These are phyloP conservation scores for Dyspetes luteomarginatus DNA, from an alignment of 2,888 invertebrate genomes.

Conservation along the genomic window DNA sequence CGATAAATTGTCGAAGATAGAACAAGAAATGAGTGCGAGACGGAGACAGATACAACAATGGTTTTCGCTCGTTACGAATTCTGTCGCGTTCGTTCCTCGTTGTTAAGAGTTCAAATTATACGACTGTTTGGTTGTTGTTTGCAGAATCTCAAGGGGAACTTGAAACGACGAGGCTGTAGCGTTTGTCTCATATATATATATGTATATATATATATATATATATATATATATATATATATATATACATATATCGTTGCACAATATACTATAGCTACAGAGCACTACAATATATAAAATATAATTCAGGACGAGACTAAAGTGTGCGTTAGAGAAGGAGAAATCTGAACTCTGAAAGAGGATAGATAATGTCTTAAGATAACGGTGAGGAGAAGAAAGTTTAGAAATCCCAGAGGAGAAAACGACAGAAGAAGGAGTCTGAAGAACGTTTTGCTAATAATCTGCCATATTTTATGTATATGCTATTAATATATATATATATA, in stretches of 20 bases:
- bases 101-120: conserved; percentile 3
- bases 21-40: too few species aligned
- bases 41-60: neutral
- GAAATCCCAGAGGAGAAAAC: conserved; percentile 62
- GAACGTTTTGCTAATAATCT: conserved; percentile 69
- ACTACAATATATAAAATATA: neutral
- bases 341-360: conserved; percentile 51
- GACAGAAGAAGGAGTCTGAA: conserved; percentile 64
- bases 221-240: neutral
- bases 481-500: neutral
- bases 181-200: conserved; percentile 6
- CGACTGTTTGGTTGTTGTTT: neutral
- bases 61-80: conserved; percentile 51
- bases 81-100: conserved; percentile 18
- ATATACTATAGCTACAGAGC: neutral
- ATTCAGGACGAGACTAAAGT: neutral
- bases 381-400: conserved; percentile 46
- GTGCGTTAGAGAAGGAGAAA: conserved; percentile 5
- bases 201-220: neutral
- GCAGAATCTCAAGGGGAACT: conserved; percentile 44
- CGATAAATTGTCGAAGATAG: too few species aligned
- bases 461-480: conserved; percentile 58
- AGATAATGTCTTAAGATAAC: conserved; percentile 43
- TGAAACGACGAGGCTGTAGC: conserved; percentile 17
- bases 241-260: neutral